Evolutionary conservation across 1,140 invertebrate species (phyloP), one percentile per base, ranked within the genome.

Genomic region (Paramacrobiotus metropolitanus): DNA sequence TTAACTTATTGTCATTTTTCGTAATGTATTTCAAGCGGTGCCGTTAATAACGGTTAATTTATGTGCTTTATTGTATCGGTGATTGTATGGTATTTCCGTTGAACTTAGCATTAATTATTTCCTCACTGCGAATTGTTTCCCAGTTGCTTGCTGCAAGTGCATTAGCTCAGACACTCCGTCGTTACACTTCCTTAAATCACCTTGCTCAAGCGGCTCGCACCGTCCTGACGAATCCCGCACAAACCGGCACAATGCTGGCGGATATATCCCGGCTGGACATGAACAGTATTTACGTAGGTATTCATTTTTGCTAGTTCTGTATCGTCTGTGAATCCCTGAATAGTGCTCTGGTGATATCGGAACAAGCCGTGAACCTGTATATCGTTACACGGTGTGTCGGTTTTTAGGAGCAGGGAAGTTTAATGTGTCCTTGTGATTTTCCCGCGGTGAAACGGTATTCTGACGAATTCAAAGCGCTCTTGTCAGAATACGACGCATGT

Each of bases 151-250:
- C 88, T 40, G 87, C 94, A 9, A 84, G 83, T 66, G 88, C 93
- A 31, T 86, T 97, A 73, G 85, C 89, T 68, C 91, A 94, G 73
- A 94, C 90, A 44, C 73, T 98, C 68, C 78, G 91, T 34, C 81
- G 93, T 59, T 97, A 97, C 75, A 97, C 93, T 18, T 95, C 91
- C 20, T 76, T 99, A n/a, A 97, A 97, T 77, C 94, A 98, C 75
- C 78, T 98, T 67, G 92, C 94, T 59, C 86, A 89, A 70, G 92
- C 94, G 55, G 92, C 92, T 9, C 78, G 92, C 34, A 91, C 90
- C 59, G 92, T 97, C 31, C 80, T 98, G 61, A 87, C 91, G 73
- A 97, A 97, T 75, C 82, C 85, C 66, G 82, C 84, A 68, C 92
- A 96, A 79, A 94, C 97, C 66, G 81, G 82, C 68, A 88, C 97